Evolutionary conservation across 2,113 vertebrate species (phyloP), one percentile per base, ranked within the genome.

Genomic region (Scortum barcoo): DNA sequence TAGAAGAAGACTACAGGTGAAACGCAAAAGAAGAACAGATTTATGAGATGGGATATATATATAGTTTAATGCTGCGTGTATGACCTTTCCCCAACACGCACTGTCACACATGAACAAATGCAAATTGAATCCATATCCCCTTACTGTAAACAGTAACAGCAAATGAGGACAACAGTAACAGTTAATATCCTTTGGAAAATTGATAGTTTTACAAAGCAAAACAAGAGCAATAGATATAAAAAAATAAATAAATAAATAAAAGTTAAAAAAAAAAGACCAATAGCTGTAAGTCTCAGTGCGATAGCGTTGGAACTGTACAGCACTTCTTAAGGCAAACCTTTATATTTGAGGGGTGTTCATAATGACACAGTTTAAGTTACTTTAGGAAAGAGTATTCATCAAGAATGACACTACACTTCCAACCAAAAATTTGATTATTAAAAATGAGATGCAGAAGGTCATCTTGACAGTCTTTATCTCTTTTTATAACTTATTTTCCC

Each of bases 11-110:
- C 40, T 36, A 36, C 3, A 80, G 12, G 56, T 48, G 57, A 58
- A 70, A 46, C 0, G 38, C 51, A 36, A 28, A 48, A 48, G 65
- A 19, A 17, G 10, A 22, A 58, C 57, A 66, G 19, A 84, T 86
- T 69, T 54, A 72, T 67, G 24, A 61, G 13, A 67, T 12, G 36
- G 68, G 60, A 77, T 76, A 58, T 19, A 77, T 76, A 58, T 19
- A 67, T 26, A 69, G 48, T 80, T 50, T 76, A 46, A 42, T n/a
- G 14, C 24, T 67, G 62, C 44, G 17, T 53, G 58, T 60, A 6
- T 40, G 9, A 51, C 53, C 42, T 76, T 73, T 9, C 48, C 4
- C 58, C 19, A 50, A 48, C 46, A 46, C 38, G 4, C 13, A 24
- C 22, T 40, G 51, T 61, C 67, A 73, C 20, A 61, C 53, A 72